A percentile compares a stretch with the other conserved stretches of the same genome.
These are phyloP conservation scores for Harpegnathos saltator DNA, from an alignment of 1,140 invertebrate species.

Conservation along the genomic window DNA sequence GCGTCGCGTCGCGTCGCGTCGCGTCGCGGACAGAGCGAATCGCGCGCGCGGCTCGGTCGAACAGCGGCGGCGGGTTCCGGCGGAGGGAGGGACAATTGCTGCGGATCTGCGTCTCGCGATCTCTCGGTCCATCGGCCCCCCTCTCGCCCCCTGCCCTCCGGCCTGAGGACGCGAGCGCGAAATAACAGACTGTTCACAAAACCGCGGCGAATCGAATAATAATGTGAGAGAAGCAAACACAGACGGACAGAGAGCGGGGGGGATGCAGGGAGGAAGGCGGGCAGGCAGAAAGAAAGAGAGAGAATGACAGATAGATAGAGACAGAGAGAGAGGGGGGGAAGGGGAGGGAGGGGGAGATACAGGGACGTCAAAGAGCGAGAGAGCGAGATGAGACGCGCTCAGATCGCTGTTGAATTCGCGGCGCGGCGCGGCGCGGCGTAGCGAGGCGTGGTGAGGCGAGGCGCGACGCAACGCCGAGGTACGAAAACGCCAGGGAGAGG, in stretches of 20 bases:
- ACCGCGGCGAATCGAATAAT: constrained; percentile 33
- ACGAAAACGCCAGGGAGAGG: constrained; percentile 56
- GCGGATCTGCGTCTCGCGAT: constrained; percentile 8
- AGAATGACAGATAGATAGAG: no score
- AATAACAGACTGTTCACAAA: constrained; percentile 45
- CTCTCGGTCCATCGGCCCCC: neutral
- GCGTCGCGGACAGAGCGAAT: no score
- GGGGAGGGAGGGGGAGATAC: neutral
- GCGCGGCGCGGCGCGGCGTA: neutral
- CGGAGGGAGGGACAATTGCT: neutral
- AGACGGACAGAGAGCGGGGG: neutral
- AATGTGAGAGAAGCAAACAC: no score
- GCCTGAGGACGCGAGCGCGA: neutral
- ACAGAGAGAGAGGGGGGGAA: neutral
- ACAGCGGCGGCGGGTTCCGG: no score
- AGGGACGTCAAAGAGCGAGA: constrained; percentile 28
- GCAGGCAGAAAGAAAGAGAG: neutral
- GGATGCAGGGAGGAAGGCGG: neutral
- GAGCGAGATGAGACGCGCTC: constrained; percentile 41
- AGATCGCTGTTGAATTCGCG: constrained; percentile 73
- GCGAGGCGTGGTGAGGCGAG: constrained; percentile 56
- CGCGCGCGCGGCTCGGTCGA: no score
- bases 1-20: no score
- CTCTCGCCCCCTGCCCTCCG: no score
- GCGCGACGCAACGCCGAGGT: constrained; percentile 32